Conservation (phyloP, 2,113 vertebrate species). For the Malurus alboscapulatus region DNA sequence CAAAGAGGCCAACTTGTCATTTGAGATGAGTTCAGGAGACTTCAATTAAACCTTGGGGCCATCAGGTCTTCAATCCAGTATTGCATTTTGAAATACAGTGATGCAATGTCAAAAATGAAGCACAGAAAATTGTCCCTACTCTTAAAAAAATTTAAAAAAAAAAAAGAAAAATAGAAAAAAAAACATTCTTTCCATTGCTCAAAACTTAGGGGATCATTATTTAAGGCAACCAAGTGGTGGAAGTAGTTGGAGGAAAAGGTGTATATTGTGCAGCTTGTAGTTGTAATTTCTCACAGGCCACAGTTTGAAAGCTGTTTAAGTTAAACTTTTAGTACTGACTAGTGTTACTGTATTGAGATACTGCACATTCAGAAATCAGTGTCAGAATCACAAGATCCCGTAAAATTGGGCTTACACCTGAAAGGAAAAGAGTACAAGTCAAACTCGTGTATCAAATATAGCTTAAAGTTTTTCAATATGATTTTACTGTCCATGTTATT, state of each 20-base stretch:
- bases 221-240: not conserved
- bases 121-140: not conserved
- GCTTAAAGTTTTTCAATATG: not conserved
- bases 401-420: not conserved
- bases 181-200: not conserved
- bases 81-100: not conserved
- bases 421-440: not conserved
- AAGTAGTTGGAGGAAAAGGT: fast-evolving
- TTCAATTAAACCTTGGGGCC: conserved; percentile 35
- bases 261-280: not conserved
- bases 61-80: not conserved
- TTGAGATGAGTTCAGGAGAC: conserved; percentile 1
- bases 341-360: not conserved
- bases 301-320: not conserved
- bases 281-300: not conserved
- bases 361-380: not conserved
- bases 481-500: not conserved
- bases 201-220: not conserved
- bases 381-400: not conserved
- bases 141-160: not conserved
- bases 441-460: not conserved
- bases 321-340: not conserved
- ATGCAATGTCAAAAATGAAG: not conserved
- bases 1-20: not conserved
- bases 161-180: no score